These are phyloP conservation scores for Exephanes ischioxanthus DNA, from an alignment of 2,888 invertebrate genomes.

Conservation along the genomic window DNA sequence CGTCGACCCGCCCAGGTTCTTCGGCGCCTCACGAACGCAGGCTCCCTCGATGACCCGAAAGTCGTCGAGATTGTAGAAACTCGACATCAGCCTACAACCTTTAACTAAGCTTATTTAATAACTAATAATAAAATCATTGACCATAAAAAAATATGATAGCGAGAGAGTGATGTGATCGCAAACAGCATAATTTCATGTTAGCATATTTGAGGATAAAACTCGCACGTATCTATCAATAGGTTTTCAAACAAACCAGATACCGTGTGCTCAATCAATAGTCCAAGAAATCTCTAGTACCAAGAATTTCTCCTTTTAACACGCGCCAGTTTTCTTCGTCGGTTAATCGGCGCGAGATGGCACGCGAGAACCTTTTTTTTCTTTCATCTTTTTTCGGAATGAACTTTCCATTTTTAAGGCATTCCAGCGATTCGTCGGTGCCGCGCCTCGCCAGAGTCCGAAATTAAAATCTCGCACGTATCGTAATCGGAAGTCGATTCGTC, in stretches of 20 bases:
- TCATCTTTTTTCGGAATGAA: slow-evolving; percentile 73
- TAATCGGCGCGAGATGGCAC: slow-evolving; percentile 63
- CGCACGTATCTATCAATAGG: slow-evolving; percentile 41
- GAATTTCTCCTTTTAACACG: slow-evolving; percentile 81
- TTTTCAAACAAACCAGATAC: slow-evolving; percentile 29
- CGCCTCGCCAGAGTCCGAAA: background rate
- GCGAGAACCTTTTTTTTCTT: slow-evolving; percentile 37
- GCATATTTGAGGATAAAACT: slow-evolving; percentile 42
- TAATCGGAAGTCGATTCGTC: slow-evolving; percentile 60
- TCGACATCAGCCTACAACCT: background rate
- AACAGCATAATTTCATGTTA: slow-evolving; percentile 2
- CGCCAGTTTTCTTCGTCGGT: slow-evolving; percentile 73
- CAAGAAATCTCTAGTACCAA: slow-evolving; percentile 39
- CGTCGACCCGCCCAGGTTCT: slow-evolving; percentile 41
- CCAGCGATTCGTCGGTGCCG: slow-evolving; percentile 4
- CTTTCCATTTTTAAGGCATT: slow-evolving; percentile 64
- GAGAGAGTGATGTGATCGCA: background rate
- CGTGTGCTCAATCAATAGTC: slow-evolving; percentile 37
- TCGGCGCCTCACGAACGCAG: slow-evolving; percentile 9
- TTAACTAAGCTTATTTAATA: background rate
- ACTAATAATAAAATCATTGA: background rate
- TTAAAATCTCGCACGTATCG: slow-evolving; percentile 14
- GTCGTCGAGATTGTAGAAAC: background rate
- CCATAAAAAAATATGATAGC: background rate
- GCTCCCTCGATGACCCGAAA: slow-evolving; percentile 22